Base-by-base conservation (phyloP, 2,113 vertebrate genomes). In the Sprattus sprattus region DNA sequence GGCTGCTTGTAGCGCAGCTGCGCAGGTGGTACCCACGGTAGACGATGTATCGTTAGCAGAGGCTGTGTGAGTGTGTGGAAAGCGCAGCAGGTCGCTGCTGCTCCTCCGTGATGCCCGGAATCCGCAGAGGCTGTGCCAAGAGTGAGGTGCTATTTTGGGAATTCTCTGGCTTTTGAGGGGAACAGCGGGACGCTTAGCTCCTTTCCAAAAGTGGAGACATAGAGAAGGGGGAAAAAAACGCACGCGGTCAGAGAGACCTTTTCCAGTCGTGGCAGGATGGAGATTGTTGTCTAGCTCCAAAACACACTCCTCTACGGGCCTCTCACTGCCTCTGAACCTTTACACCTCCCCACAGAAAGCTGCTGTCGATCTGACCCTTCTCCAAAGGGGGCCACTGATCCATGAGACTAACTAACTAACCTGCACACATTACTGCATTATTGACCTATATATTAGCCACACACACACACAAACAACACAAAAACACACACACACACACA, bases 81-180 rank as follows among this genome's bases (percentile, higher is more conserved):
- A 71, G 11, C 64, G 8, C 64, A 71, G 64, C 64, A 28, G 84
- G 45, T 88, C 90, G 87, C 57, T 81, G 81, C 28, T 84, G 85
- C 85, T 89, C 82, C 89, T 88, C 87, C 39, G 54, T 82, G 67
- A 54, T 60, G 44, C 84, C 86, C 86, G 90, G 85, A 90, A 86
- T 91, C 85, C n/a, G 89, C n/a, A 25, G 64, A 25, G 22, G 20
- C 25, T 10, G n/a, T 71, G 90, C 60, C 86, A 90, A 92, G 88
- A 88, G 46, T 0, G 20, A 25, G 83, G 9, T 13, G 82, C 91
- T 93, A 93, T 94, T 95, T 93, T 90, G 57, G 89, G 91, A 90
- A 86, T 85, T 87, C 87, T 87, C 89, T 89, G 87, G 85, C 86
- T 45, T 89, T 87, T 92, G 89, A 92, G 89, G 90, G n/a, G 7